Conservation (phyloP, 1,140 invertebrate species). For the Leptinotarsa lineolata region DNA sequence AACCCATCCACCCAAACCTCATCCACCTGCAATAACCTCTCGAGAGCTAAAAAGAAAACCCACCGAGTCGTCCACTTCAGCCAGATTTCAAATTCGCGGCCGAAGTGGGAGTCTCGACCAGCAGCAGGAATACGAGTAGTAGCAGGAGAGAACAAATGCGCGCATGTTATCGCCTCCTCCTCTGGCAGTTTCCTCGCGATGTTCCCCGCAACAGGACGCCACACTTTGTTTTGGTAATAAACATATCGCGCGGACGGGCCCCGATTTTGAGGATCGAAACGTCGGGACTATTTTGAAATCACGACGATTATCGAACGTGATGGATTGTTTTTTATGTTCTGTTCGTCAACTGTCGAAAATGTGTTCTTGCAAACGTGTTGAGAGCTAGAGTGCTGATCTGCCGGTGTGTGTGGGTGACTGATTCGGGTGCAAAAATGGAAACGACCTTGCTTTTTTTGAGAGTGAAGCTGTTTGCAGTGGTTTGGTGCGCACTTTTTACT, state of each 20-base stretch:
- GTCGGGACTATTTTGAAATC: no score
- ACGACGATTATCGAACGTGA: not conserved
- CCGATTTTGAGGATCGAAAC: no score
- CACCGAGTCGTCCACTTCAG: not conserved
- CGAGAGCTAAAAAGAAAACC: constrained; percentile 5
- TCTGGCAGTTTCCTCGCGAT: constrained; percentile 19
- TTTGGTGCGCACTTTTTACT: not conserved
- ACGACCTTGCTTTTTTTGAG: not conserved
- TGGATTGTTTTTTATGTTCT: not conserved
- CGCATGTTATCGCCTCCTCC: constrained; percentile 11
- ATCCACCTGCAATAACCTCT: constrained; percentile 5
- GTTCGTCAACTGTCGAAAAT: not conserved
- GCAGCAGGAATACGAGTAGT: constrained; percentile 11
- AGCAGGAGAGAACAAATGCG: constrained; percentile 9
- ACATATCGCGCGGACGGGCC: not conserved
- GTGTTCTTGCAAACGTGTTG: not conserved
- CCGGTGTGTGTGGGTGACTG: not conserved
- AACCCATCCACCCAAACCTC: not conserved
- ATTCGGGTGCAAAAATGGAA: not conserved
- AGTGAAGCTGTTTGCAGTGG: not conserved
- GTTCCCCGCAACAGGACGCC: constrained; percentile 9
- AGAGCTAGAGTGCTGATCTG: not conserved
- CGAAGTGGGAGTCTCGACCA: constrained; percentile 18
- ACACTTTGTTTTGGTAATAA: not conserved
- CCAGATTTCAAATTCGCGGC: constrained; percentile 16